Base-by-base conservation (phyloP, 2,797 vertebrate species). In the Apodemus agrarius region DNA sequence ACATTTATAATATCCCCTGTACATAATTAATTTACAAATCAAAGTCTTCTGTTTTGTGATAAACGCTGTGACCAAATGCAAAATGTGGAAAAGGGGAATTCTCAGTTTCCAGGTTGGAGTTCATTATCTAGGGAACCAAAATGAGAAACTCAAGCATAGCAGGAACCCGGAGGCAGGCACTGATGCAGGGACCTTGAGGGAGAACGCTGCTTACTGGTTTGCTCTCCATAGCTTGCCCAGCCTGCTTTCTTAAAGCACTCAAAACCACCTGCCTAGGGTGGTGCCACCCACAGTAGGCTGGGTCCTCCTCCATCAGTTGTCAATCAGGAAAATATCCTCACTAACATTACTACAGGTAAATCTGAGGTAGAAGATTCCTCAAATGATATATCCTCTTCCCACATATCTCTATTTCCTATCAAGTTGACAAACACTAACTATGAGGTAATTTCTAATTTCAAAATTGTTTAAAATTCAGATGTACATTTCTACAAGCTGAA, bases 391-490 rank as follows among this genome's bases (percentile, higher is more conserved):
- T 65, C 82, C 40, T 84, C 19, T 84, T 84, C 29, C 29, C 17
- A 65, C 0, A 1, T 65, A 34, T 4, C 40, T 84, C 59, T 84
- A 84, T 29, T 46, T 67, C 5, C 9, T 34, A 6, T 84, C 29
- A 84, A 37, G 24, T 31, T 83, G 26, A 54, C 4, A 84, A 95
- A 93, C 79, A 1, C 12, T 40, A 37, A 1, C 12, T n/a, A 37
- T 57, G 49, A 79, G 0, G 21, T 46, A 76, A 40, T 46, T 78
- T 92, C 29, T 46, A 94, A 31, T 29, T 88, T 4, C 57, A 87
- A 43, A 90, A 75, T 83, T 80, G 80, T 46, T 86, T 83, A 78
- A 72, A 83, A 90, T 84, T 90, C 76, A 92, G 19, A 84, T 80
- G 11, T 34, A 43, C 0, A 43, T 61, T 81, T 57, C 63, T 46